Evolutionary conservation across 2,888 invertebrate genomes (phyloP).

Genomic region (Caenorhabditis doughertyi): DNA sequence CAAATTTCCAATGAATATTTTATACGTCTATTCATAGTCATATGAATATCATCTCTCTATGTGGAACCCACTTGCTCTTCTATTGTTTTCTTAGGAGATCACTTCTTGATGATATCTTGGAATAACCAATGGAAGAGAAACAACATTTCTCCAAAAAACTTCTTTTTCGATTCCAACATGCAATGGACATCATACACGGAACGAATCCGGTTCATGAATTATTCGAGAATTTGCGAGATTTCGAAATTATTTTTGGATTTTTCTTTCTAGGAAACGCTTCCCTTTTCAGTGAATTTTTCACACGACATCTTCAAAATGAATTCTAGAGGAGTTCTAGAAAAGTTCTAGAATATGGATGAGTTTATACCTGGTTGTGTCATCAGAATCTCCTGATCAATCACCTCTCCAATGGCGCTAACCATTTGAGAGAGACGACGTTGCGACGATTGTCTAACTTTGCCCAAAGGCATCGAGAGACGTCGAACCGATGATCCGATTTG

Average conservation of each 20-base stretch:
- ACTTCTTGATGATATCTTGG: constrained; percentile 1
- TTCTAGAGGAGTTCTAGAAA: too few species aligned
- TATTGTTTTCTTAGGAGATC: neutral
- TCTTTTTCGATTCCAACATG: constrained; percentile 12
- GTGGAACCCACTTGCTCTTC: neutral
- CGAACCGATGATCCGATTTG: constrained; percentile 67
- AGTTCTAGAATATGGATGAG: too few species aligned
- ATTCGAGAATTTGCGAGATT: neutral
- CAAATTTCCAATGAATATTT: constrained; percentile 57
- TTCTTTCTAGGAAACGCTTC: neutral
- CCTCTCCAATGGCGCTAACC: constrained; percentile 73
- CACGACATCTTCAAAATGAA: too few species aligned
- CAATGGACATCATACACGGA: constrained; percentile 40
- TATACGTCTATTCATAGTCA: neutral
- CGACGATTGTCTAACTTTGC: constrained; percentile 67
- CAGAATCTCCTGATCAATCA: constrained; percentile 70
- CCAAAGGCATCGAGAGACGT: constrained; percentile 71
- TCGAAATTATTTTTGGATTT: neutral
- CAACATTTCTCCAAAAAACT: neutral
- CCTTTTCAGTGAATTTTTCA: neutral
- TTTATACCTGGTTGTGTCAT: constrained; percentile 57
- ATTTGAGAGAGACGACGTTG: constrained; percentile 72
- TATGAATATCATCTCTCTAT: neutral
- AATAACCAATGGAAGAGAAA: constrained; percentile 18
- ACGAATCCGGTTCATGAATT: constrained; percentile 40